Percentiles rank a stretch among this genome's conserved stretches.
These are phyloP conservation scores for Petaurus breviceps DNA, from an alignment of 2,113 vertebrate genomes.

Conservation along the genomic window DNA sequence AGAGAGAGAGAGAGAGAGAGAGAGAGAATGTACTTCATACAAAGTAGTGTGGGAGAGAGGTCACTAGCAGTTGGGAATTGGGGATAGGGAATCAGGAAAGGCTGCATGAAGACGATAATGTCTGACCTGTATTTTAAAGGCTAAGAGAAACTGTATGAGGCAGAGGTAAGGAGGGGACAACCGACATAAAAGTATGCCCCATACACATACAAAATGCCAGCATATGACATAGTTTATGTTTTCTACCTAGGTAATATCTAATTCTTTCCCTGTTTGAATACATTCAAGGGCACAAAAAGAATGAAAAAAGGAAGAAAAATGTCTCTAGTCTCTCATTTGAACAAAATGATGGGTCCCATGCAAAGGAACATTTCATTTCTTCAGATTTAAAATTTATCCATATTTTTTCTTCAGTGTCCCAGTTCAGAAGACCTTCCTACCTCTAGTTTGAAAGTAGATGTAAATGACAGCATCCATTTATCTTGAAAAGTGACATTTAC, in stretches of 20 bases:
- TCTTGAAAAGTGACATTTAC: not conserved
- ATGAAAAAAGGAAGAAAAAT: not conserved
- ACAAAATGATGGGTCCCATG: not conserved
- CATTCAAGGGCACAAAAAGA: not conserved
- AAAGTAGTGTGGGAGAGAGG: not conserved
- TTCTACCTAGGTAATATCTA: not conserved
- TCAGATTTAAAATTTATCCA: not conserved
- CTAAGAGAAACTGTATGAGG: not conserved
- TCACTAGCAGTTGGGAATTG: not conserved
- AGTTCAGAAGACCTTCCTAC: not conserved
- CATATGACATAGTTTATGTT: not conserved
- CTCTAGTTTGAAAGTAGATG: not conserved
- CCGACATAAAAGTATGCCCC: not conserved
- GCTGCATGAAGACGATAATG: not conserved
- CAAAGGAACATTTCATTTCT: not conserved
- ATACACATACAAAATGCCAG: not conserved
- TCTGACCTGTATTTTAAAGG: not conserved
- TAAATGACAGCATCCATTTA: not conserved
- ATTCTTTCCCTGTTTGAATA: not conserved
- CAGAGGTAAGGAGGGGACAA: not conserved
- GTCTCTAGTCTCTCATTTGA: not conserved
- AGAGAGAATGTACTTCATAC: not conserved
- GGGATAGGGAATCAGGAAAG: not conserved
- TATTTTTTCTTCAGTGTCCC: not conserved
- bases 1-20: too few relatives aligned